phyloP scores from a whole-genome alignment of 1,140 invertebrate genomes.

The Sycophaga agraensis region DNA sequence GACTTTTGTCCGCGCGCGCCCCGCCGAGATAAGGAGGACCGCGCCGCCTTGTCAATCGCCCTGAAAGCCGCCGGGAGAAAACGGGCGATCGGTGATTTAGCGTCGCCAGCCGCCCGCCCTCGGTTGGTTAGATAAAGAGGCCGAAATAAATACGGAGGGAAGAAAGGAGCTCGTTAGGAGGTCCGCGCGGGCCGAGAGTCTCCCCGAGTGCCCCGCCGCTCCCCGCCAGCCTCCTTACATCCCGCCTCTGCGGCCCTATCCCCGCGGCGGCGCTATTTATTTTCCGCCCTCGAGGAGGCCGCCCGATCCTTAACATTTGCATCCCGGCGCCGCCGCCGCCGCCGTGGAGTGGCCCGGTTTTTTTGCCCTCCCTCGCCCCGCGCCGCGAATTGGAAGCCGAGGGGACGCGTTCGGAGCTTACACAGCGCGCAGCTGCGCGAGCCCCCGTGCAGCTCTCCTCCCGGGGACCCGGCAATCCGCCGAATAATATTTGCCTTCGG shows the following conservation, averaged over 20 bases:
- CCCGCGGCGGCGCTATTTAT: slow-evolving; percentile 42
- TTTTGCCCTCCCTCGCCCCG: too few relatives aligned
- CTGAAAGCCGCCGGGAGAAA: slow-evolving; percentile 12
- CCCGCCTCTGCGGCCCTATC: slow-evolving; percentile 35
- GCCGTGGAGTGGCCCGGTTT: not conserved
- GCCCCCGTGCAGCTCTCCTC: too few relatives aligned
- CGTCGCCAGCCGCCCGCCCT: slow-evolving; percentile 28
- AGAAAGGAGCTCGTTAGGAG: slow-evolving; percentile 58
- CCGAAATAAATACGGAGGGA: slow-evolving; percentile 57
- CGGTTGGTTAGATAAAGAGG: slow-evolving; percentile 56
- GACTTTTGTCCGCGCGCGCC: slow-evolving; percentile 44
- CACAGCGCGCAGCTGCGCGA: too few relatives aligned
- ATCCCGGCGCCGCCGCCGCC: not conserved
- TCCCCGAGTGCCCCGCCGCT: slow-evolving; percentile 50
- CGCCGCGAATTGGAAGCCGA: too few relatives aligned
- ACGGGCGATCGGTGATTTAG: slow-evolving; percentile 20
- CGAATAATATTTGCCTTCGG: too few relatives aligned
- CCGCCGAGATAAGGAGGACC: slow-evolving; percentile 13
- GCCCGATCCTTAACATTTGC: slow-evolving; percentile 14
- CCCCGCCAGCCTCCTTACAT: slow-evolving; percentile 38
- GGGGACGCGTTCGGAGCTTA: too few relatives aligned
- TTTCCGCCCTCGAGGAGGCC: slow-evolving; percentile 32
- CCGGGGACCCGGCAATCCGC: too few relatives aligned
- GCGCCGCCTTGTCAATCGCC: slow-evolving; percentile 2
- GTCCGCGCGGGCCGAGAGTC: slow-evolving; percentile 46